Conservation (phyloP, 1,140 invertebrate species). For the Drosophila miranda region DNA sequence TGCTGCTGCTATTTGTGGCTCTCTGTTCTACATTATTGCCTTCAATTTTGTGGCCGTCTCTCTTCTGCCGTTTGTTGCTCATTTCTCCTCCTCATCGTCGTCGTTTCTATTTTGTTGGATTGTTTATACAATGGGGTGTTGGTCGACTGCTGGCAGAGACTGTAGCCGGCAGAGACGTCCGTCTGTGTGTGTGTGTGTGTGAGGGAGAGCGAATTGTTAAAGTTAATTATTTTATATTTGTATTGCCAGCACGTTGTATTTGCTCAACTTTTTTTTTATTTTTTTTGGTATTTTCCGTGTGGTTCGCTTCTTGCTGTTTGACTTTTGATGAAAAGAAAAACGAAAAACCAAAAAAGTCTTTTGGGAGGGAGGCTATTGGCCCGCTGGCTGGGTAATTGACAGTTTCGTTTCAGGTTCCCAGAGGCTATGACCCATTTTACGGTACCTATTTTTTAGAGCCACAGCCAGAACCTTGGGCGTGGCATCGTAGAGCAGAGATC, state of each 20-base stretch:
- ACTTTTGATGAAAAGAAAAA: conserved; percentile 41
- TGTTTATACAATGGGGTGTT: conserved; percentile 72
- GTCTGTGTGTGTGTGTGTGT: too few species aligned
- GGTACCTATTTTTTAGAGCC: conserved; percentile 1
- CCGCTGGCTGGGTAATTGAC: conserved; percentile 14
- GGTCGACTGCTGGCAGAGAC: conserved; percentile 23
- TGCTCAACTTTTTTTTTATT: conserved; percentile 57
- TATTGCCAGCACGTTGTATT: conserved; percentile 75
- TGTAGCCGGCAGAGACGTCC: neutral
- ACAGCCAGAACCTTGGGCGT: conserved; percentile 2
- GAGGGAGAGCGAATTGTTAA: conserved; percentile 57
- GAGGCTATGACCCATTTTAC: conserved; percentile 35
- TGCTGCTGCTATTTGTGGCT: conserved; percentile 22
- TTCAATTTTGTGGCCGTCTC: conserved; percentile 25
- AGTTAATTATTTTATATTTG: conserved; percentile 78
- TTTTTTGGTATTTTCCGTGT: conserved; percentile 6
- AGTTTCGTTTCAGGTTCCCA: conserved; percentile 45
- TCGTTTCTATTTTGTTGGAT: conserved; percentile 41
- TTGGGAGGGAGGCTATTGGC: too few species aligned
- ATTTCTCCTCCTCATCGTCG: conserved; percentile 24
- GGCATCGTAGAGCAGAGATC: too few species aligned
- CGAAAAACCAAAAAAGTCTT: conserved; percentile 2
- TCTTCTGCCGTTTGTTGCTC: conserved; percentile 43
- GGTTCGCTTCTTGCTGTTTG: conserved; percentile 50
- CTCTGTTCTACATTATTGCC: conserved; percentile 69